Percentiles rank a stretch among this genome's conserved stretches.
These are phyloP conservation scores for Magallana angulata DNA, from an alignment of 1,140 invertebrate genomes.

Conservation along the genomic window DNA sequence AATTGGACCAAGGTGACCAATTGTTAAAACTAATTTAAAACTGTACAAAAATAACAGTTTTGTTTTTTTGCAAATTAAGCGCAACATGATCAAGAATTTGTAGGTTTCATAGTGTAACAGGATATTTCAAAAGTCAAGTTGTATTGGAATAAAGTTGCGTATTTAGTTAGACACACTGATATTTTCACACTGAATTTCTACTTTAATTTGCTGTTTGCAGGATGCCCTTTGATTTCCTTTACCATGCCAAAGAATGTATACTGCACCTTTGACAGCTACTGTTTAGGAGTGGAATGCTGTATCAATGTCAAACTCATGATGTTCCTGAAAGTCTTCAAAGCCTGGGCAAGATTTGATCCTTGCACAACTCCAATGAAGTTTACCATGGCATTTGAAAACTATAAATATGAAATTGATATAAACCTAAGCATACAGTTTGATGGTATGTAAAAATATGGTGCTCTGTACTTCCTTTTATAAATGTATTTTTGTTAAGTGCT, in stretches of 20 bases:
- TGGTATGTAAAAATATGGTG: background rate
- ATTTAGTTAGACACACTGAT: no score
- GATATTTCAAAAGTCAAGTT: no score
- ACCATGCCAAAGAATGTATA: slow-evolving; percentile 65
- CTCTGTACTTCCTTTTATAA: background rate
- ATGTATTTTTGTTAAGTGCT: background rate
- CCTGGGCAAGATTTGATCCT: slow-evolving; percentile 65
- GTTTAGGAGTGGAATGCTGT: slow-evolving; percentile 69
- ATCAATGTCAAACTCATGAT: slow-evolving; percentile 63
- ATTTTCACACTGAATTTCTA: no score
- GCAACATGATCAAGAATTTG: no score
- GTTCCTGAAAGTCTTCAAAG: slow-evolving; percentile 63
- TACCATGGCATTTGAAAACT: slow-evolving; percentile 27
- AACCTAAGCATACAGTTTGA: background rate
- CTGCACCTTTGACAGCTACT: slow-evolving; percentile 68
- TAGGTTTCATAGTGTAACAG: no score
- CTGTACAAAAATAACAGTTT: no score
- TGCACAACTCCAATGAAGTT: slow-evolving; percentile 37
- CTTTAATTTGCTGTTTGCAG: slow-evolving; percentile 53
- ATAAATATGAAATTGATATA: slow-evolving; percentile 31
- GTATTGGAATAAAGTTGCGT: no score
- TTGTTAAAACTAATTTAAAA: no score
- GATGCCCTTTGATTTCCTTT: slow-evolving; percentile 64
- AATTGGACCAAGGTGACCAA: background rate
- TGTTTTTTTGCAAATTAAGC: no score